Conservation (phyloP, 1,140 invertebrate species). For the Pollicipes pollicipes region DNA sequence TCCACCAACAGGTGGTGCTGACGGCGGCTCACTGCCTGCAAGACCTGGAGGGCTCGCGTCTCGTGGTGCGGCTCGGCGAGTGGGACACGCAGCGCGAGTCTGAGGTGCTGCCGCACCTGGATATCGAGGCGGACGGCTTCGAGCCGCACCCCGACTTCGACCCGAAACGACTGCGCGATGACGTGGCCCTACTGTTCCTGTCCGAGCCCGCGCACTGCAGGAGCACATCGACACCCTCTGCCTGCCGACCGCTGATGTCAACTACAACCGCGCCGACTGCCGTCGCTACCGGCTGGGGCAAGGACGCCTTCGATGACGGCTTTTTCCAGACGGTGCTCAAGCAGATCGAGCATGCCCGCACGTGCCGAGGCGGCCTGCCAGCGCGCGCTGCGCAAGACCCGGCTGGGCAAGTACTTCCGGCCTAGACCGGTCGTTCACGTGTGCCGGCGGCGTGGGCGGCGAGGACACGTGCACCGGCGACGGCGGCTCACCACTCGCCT, state of each 20-base stretch:
- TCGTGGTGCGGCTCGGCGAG: conserved; percentile 39
- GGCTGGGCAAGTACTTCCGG: conserved; percentile 29
- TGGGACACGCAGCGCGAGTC: conserved; percentile 58
- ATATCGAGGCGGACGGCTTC: conserved; percentile 39
- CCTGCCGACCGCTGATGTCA: conserved; percentile 28
- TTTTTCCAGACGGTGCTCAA: conserved; percentile 49
- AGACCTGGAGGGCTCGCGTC: conserved; percentile 21
- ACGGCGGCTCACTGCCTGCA: conserved; percentile 48
- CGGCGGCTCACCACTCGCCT: conserved; percentile 26
- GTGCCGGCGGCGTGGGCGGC: conserved; percentile 33
- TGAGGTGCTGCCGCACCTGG: conserved; percentile 51
- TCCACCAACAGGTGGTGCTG: conserved; percentile 45
- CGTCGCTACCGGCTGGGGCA: conserved; percentile 66
- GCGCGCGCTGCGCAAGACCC: conserved; percentile 26
- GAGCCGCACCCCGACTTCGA: conserved; percentile 34
- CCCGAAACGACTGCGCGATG: conserved; percentile 37
- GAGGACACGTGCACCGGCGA: conserved; percentile 31
- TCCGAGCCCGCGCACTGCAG: conserved; percentile 31
- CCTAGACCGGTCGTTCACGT: conserved; percentile 33
- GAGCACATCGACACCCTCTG: conserved; percentile 53
- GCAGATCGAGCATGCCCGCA: conserved; percentile 22
- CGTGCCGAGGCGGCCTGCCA: conserved; percentile 32
- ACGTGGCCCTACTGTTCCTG: conserved; percentile 45
- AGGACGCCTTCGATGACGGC: conserved; percentile 31
- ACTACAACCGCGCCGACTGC: conserved; percentile 8